Percentiles rank a stretch among this genome's conserved stretches.
These are phyloP conservation scores for Styela clava DNA, from an alignment of 23 tunicate species.

Conservation along the genomic window DNA sequence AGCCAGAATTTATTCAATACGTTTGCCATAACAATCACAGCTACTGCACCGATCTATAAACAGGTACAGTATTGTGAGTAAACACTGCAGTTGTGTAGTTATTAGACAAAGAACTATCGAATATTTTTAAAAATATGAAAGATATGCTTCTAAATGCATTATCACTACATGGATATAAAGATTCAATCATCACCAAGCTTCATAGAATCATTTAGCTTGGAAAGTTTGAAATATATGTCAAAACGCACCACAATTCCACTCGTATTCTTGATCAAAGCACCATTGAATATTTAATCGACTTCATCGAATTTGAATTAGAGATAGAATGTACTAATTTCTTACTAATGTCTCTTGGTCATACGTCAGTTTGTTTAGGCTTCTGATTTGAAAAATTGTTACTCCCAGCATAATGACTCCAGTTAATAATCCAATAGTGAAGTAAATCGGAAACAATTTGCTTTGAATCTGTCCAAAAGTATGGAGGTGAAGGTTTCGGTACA, in stretches of 20 bases:
- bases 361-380: conserved; percentile 7
- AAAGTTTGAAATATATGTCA: conserved; percentile 61
- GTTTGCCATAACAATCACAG: conserved; percentile 30
- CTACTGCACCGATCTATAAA: conserved; percentile 34
- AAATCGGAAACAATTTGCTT: conserved; percentile 60
- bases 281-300: no score
- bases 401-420: conserved; percentile 35
- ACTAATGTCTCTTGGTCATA: conserved; percentile 10
- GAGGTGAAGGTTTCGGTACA: conserved; percentile 46
- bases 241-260: conserved; percentile 58
- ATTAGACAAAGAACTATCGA: no score
- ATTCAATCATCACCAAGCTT: conserved; percentile 44
- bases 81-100: no score
- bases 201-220: conserved; percentile 67
- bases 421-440: conserved; percentile 36
- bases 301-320: no score
- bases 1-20: conserved; percentile 42
- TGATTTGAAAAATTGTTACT: background rate
- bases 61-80: no score
- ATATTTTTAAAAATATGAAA: no score
- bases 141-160: conserved; percentile 56
- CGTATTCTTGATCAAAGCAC: conserved; percentile 29
- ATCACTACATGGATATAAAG: conserved; percentile 47
- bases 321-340: no score
- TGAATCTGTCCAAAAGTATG: conserved; percentile 55